Conservation (phyloP, 2,797 vertebrate species). For the Characodon lateralis region DNA sequence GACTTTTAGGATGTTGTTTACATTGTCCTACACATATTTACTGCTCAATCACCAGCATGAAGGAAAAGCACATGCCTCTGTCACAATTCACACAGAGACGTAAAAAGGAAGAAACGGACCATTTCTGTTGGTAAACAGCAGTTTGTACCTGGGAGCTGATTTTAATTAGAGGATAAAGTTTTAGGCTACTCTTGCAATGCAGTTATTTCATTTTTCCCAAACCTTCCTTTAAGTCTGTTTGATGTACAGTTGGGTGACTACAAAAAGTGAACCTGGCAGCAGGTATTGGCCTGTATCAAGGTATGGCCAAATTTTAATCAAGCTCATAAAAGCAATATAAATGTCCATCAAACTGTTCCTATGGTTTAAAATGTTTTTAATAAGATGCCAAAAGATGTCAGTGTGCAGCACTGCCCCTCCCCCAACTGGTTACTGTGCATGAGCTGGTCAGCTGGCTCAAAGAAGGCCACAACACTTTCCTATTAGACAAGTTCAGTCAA, state of each 20-base stretch:
- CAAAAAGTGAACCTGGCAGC: conserved; percentile 43
- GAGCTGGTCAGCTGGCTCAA: not conserved
- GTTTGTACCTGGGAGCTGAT: conserved; percentile 19
- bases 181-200: conserved; percentile 47
- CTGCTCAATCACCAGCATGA: not conserved
- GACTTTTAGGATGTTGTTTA: not conserved
- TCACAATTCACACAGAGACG: conserved; percentile 11
- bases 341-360: not conserved
- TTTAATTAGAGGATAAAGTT: conserved; percentile 23
- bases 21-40: not conserved
- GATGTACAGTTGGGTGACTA: conserved; percentile 61
- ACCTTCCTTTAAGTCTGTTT: conserved; percentile 55
- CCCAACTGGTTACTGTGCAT: not conserved
- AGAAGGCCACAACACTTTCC: not conserved
- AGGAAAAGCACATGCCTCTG: not conserved
- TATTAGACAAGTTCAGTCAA: not conserved
- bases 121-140: conserved; percentile 21
- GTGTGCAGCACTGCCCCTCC: not conserved
- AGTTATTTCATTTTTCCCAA: conserved; percentile 19
- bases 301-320: not conserved
- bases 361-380: not conserved
- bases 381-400: not conserved
- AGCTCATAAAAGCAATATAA: not conserved
- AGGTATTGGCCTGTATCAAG: not conserved
- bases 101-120: conserved; percentile 39